Conservation (phyloP, 2,888 invertebrate species). For the Seladonia tumulorum region DNA sequence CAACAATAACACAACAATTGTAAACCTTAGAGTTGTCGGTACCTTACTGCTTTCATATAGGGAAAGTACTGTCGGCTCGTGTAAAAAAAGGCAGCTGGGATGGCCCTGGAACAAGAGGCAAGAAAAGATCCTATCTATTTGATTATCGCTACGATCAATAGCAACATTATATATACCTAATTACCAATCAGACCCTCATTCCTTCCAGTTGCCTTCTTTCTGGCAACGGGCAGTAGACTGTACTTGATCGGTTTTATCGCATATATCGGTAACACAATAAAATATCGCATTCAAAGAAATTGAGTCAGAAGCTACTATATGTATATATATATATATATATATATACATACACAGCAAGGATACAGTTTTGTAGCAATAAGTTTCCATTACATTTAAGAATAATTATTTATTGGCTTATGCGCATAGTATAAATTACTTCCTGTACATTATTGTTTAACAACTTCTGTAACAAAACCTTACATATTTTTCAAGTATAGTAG, state of each 20-base stretch:
- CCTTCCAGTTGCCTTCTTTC: slow-evolving; percentile 1
- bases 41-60: slow-evolving; percentile 1
- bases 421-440: slow-evolving; percentile 45
- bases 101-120: background rate
- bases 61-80: background rate
- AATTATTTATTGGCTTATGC: slow-evolving; percentile 55
- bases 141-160: background rate
- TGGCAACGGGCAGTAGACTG: background rate
- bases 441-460: slow-evolving; percentile 41
- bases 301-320: background rate
- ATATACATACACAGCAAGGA: background rate
- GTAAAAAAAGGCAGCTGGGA: background rate
- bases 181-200: background rate
- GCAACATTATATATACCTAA: background rate
- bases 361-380: slow-evolving; percentile 21
- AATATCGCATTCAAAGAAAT: slow-evolving; percentile 18
- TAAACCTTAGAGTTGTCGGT: slow-evolving; percentile 4
- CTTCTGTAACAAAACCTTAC: slow-evolving; percentile 21
- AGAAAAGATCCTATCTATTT: background rate
- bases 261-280: slow-evolving; percentile 34
- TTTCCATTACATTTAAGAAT: slow-evolving; percentile 44
- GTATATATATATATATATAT: background rate
- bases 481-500: slow-evolving; percentile 30
- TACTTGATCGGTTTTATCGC: slow-evolving; percentile 16
- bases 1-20: background rate